Evolutionary conservation across 2,888 invertebrate genomes (phyloP).

Genomic region (Cyaniris semiargus): DNA sequence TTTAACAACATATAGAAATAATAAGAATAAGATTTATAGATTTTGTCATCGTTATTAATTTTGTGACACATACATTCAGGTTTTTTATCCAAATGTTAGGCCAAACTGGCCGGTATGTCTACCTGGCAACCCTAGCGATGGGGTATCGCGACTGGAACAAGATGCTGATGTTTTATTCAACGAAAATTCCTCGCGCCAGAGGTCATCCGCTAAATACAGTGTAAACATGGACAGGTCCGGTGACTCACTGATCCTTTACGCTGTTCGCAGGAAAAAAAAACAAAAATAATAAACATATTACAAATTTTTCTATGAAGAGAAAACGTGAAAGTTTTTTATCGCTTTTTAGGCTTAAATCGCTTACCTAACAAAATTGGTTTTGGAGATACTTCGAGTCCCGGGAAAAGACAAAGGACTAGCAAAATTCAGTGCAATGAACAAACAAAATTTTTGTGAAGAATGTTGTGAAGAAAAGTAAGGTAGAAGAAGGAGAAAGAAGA

Average conservation of each 20-base stretch:
- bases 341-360: background rate
- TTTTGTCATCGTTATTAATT: too few relatives aligned
- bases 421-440: background rate
- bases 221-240: slow-evolving; percentile 36
- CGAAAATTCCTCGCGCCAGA: slow-evolving; percentile 41
- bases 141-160: slow-evolving; percentile 34
- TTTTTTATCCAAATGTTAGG: too few relatives aligned
- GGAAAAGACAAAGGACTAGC: background rate
- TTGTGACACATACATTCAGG: too few relatives aligned
- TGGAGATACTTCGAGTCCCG: background rate
- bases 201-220: slow-evolving; percentile 36
- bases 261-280: background rate
- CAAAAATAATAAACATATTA: background rate
- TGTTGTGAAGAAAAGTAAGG: too few relatives aligned
- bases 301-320: background rate
- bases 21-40: too few relatives aligned
- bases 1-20: too few relatives aligned
- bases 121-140: slow-evolving; percentile 1
- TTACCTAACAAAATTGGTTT: background rate
- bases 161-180: slow-evolving; percentile 44
- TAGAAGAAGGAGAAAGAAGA: too few relatives aligned
- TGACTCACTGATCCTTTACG: background rate
- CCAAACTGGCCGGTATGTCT: background rate
- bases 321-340: background rate
- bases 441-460: too few relatives aligned